These are phyloP conservation scores for Microctonus hyperodae DNA, from an alignment of 2,888 invertebrate genomes.

Conservation along the genomic window DNA sequence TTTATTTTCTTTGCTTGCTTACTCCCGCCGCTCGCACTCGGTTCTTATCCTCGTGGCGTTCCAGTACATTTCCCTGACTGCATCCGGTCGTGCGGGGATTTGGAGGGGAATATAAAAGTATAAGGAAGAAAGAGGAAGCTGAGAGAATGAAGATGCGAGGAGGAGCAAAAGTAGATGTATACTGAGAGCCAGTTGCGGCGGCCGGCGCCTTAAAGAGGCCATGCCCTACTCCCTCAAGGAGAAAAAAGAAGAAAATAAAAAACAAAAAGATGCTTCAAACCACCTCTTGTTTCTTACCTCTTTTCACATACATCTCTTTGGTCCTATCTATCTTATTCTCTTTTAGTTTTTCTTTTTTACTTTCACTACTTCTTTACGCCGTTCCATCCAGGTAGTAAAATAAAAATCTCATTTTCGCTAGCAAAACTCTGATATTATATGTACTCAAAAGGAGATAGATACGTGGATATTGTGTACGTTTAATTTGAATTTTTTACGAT, in stretches of 20 bases:
- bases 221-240: conserved; percentile 37
- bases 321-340: not conserved
- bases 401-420: conserved; percentile 1
- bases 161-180: conserved; percentile 34
- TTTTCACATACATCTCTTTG: not conserved
- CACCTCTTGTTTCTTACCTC: conserved; percentile 17
- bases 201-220: conserved; percentile 46
- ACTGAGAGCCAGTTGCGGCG: conserved; percentile 32
- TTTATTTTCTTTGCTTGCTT: conserved; percentile 23
- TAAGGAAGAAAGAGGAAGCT: conserved; percentile 13
- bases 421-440: not conserved
- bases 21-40: conserved; percentile 24
- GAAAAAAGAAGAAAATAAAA: no score
- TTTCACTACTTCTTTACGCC: not conserved
- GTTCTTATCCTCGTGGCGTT: conserved; percentile 44
- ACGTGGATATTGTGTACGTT: not conserved
- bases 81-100: conserved; percentile 43
- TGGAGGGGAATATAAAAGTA: conserved; percentile 34
- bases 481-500: not conserved
- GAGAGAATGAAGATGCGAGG: conserved; percentile 23
- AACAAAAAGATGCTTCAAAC: conserved; percentile 29
- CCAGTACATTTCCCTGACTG: conserved; percentile 54
- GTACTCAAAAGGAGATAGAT: not conserved
- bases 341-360: not conserved
- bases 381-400: not conserved